Evolutionary conservation across 2,888 invertebrate species (phyloP), one percentile per base, ranked within the genome.

Genomic region (Cephus pulcher): DNA sequence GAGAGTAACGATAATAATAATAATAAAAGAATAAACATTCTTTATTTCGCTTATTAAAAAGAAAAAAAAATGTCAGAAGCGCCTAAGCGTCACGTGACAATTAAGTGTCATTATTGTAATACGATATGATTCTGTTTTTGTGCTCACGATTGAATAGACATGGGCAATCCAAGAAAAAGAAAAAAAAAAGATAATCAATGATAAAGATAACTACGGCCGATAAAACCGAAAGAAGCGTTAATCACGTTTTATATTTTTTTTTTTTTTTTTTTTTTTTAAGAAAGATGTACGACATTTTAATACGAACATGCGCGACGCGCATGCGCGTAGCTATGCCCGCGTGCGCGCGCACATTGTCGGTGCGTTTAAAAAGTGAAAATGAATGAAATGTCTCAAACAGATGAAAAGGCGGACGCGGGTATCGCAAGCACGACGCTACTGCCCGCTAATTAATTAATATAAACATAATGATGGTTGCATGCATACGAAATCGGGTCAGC

Each of bases 391-490:
- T 30, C 32, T 32, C 3, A 74, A 40, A 40, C 34, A 37, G 32
- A 68, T 69, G n/a, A 33, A 34, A 37, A 69, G 69, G 15, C 69
- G 73, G 73, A 77, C 56, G 71, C 71, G 71, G 71, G 71, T 71
- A 32, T 71, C 71, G 81, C 84, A 82, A 85, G 86, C 85, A 87
- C 89, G 83, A 82, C 88, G 87, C 87, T 86, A 73, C 83, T 83
- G 80, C 77, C 82, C 81, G 78, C 74, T 75, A 73, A 82, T 79
- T 80, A 82, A 82, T 81, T 79, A 79, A 79, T 80, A 78, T 82
- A 73, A 78, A 81, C 85, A 85, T 86, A 85, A 87, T 84, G 86
- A 85, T 85, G 86, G 80, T 88, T 86, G 86, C 88, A 89, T 87
- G 87, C 86, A 86, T 85, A 86, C 82, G 86, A 37, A 77, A 77